A percentile compares a stretch with the other conserved stretches of the same genome.
Evolutionary conservation across 2,888 invertebrate genomes (phyloP).

Genomic region (Altica lythri): DNA sequence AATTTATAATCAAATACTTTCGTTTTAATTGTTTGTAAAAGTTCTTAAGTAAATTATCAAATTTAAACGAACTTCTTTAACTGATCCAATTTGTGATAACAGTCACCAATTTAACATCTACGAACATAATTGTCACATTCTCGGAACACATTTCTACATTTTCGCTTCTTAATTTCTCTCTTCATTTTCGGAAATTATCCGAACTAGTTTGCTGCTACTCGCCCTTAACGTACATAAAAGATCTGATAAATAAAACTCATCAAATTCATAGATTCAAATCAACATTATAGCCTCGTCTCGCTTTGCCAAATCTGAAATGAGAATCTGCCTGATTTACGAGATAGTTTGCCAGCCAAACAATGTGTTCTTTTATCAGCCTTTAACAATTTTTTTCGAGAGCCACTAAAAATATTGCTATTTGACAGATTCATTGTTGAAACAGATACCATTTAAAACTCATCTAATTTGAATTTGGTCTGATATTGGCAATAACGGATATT

Average conservation of each 20-base stretch:
- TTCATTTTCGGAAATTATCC: conserved; percentile 16
- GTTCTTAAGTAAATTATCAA: too few relatives aligned
- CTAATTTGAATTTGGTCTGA: too few relatives aligned
- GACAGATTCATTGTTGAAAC: not conserved
- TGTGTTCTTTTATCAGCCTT: conserved; percentile 56
- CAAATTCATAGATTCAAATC: conserved; percentile 57
- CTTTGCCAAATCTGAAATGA: conserved; percentile 57
- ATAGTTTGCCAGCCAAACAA: conserved; percentile 56
- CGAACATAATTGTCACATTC: conserved; percentile 4
- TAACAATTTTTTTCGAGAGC: conserved; percentile 52
- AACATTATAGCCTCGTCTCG: conserved; percentile 53
- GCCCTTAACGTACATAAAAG: conserved; percentile 43
- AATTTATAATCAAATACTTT: too few relatives aligned
- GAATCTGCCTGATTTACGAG: conserved; percentile 51
- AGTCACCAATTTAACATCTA: conserved; percentile 15
- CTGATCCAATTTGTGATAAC: too few relatives aligned
- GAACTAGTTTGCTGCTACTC: conserved; percentile 18
- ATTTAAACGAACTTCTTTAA: too few relatives aligned
- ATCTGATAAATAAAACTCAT: conserved; percentile 58
- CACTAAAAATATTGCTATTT: conserved; percentile 4
- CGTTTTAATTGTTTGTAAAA: too few relatives aligned
- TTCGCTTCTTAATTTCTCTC: not conserved
- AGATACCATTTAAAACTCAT: too few relatives aligned
- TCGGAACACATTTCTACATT: not conserved
- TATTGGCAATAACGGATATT: too few relatives aligned